Evolutionary conservation across 2,113 vertebrate genomes (phyloP).

Genomic region (Ranitomeya variabilis): DNA sequence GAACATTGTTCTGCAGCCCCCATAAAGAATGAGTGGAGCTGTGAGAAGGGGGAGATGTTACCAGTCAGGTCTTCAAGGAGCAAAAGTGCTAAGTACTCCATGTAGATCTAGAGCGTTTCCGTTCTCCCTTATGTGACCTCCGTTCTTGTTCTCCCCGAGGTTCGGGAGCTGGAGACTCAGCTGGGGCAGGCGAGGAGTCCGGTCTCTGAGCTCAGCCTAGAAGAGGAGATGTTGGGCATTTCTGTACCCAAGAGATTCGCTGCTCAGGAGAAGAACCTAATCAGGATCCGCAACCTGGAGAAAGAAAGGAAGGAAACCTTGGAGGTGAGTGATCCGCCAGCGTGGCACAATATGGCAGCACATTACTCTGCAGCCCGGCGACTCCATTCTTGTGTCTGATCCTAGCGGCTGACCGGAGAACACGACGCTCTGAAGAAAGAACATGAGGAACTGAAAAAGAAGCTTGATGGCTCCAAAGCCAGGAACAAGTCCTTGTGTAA

Average conservation of each 20-base stretch:
- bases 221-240: slow-evolving; percentile 66
- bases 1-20: too few relatives aligned
- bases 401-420: slow-evolving; percentile 76
- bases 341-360: neutral
- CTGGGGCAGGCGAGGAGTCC: slow-evolving; percentile 70
- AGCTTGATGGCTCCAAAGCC: slow-evolving; percentile 76
- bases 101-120: neutral
- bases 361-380: neutral
- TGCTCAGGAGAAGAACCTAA: slow-evolving; percentile 78
- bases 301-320: slow-evolving; percentile 82
- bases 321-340: slow-evolving; percentile 72
- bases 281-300: slow-evolving; percentile 81
- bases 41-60: too few relatives aligned
- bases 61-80: too few relatives aligned
- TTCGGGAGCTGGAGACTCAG: slow-evolving; percentile 87
- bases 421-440: slow-evolving; percentile 77
- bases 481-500: slow-evolving; percentile 79
- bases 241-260: slow-evolving; percentile 69
- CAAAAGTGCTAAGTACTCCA: too few relatives aligned
- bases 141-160: slow-evolving; percentile 66
- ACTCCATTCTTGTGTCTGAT: neutral
- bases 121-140: neutral
- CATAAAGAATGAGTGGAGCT: too few relatives aligned
- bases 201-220: slow-evolving; percentile 57
- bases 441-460: slow-evolving; percentile 79